Evolutionary conservation across 1,140 invertebrate species (phyloP).

Genomic region (Drosophila orosa): DNA sequence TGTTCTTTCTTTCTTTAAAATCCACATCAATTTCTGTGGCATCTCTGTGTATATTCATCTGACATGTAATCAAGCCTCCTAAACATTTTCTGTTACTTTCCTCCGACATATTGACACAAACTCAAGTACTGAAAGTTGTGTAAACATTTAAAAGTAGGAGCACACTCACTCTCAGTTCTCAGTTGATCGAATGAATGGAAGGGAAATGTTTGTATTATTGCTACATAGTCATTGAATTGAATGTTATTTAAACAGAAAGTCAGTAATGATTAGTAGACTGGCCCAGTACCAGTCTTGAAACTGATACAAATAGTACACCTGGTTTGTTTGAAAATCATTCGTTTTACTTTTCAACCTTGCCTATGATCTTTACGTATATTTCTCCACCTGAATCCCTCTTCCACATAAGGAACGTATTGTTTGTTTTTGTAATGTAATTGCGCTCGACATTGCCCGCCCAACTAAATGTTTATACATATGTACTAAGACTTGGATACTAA

Average conservation of each 20-base stretch:
- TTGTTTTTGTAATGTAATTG: conserved; percentile 75
- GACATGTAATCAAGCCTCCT: neutral
- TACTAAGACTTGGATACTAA: conserved; percentile 11
- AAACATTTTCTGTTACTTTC: conserved; percentile 2
- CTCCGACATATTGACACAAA: conserved; percentile 4
- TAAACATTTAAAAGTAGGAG: conserved; percentile 14
- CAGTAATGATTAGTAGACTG: neutral
- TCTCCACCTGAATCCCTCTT: conserved; percentile 7
- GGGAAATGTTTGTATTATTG: conserved; percentile 1
- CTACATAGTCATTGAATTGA: conserved; percentile 9
- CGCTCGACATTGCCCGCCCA: conserved; percentile 52
- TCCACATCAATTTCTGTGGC: neutral
- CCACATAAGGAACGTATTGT: conserved; percentile 26
- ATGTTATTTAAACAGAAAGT: conserved; percentile 7
- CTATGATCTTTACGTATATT: conserved; percentile 25
- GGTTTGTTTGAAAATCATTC: conserved; percentile 6
- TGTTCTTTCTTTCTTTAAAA: neutral
- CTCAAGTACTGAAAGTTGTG: conserved; percentile 23
- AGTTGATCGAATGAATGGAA: conserved; percentile 1
- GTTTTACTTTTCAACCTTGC: conserved; percentile 27
- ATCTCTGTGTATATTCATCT: neutral
- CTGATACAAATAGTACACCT: neutral
- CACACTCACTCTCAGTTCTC: conserved; percentile 1
- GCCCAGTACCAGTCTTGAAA: no score
- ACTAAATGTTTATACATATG: conserved; percentile 56